These are phyloP conservation scores for Pterophyllum scalare DNA, from an alignment of 2,113 vertebrate genomes.

Conservation along the genomic window DNA sequence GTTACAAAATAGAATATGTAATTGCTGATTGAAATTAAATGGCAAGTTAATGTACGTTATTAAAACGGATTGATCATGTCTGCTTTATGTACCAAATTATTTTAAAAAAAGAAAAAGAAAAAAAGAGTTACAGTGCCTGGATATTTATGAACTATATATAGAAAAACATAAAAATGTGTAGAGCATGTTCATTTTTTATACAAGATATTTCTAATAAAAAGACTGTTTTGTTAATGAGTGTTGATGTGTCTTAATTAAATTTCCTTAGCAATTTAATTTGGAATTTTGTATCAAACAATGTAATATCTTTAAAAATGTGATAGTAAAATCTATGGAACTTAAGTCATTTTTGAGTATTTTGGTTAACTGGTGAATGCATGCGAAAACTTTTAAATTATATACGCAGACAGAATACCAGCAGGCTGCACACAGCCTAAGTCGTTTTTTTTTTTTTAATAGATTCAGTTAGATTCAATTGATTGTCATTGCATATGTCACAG, in stretches of 20 bases:
- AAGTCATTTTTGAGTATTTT: neutral
- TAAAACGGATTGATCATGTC: slow-evolving; percentile 89
- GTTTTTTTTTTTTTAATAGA: too few relatives aligned
- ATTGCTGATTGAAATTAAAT: slow-evolving; percentile 90
- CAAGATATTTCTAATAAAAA: slow-evolving; percentile 97
- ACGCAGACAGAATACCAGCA: too few relatives aligned
- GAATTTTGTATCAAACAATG: too few relatives aligned
- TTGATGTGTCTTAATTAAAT: slow-evolving; percentile 13
- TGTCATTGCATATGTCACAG: too few relatives aligned
- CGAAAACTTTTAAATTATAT: too few relatives aligned
- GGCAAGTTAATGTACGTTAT: slow-evolving; percentile 92
- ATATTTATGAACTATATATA: slow-evolving; percentile 91
- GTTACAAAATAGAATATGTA: slow-evolving; percentile 88
- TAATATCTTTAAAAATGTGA: too few relatives aligned
- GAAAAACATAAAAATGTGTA: slow-evolving; percentile 85
- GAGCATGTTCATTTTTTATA: slow-evolving; percentile 98
- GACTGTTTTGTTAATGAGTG: slow-evolving; percentile 88
- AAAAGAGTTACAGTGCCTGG: slow-evolving; percentile 93
- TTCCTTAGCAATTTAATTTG: neutral
- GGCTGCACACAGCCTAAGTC: too few relatives aligned
- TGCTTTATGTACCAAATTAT: slow-evolving; percentile 90
- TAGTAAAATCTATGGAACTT: neutral
- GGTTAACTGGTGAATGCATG: too few relatives aligned
- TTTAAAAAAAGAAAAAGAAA: slow-evolving; percentile 73
- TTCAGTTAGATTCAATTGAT: too few relatives aligned